phyloP scores from a whole-genome alignment of 2,797 vertebrate species.

The Tachyglossus aculeatus region DNA sequence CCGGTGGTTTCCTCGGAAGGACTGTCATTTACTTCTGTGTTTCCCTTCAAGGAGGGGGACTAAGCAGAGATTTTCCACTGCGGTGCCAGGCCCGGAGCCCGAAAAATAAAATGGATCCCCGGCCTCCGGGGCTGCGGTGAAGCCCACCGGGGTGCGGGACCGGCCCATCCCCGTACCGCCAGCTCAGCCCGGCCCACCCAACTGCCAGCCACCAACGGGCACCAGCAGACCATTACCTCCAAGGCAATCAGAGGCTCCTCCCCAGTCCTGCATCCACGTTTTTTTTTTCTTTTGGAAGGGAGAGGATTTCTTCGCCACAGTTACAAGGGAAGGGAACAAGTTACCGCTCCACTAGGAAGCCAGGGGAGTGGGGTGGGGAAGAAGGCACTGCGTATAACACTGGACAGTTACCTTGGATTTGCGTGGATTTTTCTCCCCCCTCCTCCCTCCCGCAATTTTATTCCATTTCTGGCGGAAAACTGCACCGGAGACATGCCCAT shows the following conservation, averaged over 20 bases:
- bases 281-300: too few species aligned
- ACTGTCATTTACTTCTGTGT: constrained; percentile 48
- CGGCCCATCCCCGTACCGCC: constrained; percentile 30
- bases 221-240: constrained; percentile 75
- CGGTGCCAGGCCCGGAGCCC: constrained; percentile 64
- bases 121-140: constrained; percentile 20
- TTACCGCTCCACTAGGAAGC: constrained; percentile 44
- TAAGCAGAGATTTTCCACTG: constrained; percentile 10
- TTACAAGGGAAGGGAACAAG: constrained; percentile 62
- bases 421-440: background rate
- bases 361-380: constrained; percentile 1
- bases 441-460: too few species aligned
- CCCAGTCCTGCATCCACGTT: constrained; percentile 71
- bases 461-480: constrained; percentile 8
- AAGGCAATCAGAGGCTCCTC: constrained; percentile 73
- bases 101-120: constrained; percentile 71
- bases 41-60: background rate
- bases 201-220: constrained; percentile 65
- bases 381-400: too few species aligned
- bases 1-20: constrained; percentile 52
- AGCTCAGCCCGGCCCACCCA: constrained; percentile 37
- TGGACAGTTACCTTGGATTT: constrained; percentile 37
- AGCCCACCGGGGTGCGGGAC: constrained; percentile 17
- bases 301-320: constrained; percentile 75
- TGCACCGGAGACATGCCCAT: constrained; percentile 22